Conservation (phyloP, 2,888 invertebrate genomes). For the Diarsia mendica region DNA sequence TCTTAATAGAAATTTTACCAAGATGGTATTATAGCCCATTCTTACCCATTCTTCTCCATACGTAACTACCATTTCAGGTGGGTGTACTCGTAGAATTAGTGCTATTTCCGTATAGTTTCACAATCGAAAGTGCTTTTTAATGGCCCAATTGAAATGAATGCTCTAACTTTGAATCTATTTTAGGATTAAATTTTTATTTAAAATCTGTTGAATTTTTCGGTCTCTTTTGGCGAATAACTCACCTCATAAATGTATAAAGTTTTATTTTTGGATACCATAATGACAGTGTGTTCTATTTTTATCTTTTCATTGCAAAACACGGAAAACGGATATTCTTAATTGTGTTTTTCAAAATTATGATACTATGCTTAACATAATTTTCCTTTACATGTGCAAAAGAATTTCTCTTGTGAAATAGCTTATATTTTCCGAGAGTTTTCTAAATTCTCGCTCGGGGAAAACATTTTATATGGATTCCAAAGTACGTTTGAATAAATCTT, state of each 20-base stretch:
- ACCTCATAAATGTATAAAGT: too few relatives aligned
- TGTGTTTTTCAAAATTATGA: constrained; percentile 5
- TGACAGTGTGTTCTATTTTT: constrained; percentile 3
- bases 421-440: constrained; percentile 13
- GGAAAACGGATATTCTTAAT: constrained; percentile 7
- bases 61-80: background rate
- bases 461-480: constrained; percentile 28
- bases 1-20: background rate
- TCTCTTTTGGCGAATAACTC: too few relatives aligned
- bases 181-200: background rate
- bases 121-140: background rate
- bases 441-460: background rate
- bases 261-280: background rate
- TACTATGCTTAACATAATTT: constrained; percentile 3
- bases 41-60: background rate
- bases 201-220: background rate
- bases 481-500: constrained; percentile 17
- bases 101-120: background rate
- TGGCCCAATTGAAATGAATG: background rate
- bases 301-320: background rate
- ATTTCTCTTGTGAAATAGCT: constrained; percentile 12
- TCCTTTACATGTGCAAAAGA: constrained; percentile 8
- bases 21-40: background rate
- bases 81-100: background rate
- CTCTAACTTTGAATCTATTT: background rate